These are phyloP conservation scores for Chaetodon auriga DNA, from an alignment of 2,113 vertebrate genomes.

Conservation along the genomic window DNA sequence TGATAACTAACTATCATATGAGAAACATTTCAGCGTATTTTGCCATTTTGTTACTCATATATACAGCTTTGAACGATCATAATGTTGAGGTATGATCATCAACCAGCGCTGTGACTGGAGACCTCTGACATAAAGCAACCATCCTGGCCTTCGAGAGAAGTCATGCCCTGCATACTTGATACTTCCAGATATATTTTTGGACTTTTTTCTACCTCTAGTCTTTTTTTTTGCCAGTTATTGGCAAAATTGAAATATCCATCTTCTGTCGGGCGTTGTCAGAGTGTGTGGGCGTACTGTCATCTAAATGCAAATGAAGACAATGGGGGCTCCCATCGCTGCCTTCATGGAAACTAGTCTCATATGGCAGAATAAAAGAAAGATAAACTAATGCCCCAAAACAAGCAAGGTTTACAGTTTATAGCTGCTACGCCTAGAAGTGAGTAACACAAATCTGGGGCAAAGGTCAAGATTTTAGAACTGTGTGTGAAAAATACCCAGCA, in stretches of 20 bases:
- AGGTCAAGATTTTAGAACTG: background rate
- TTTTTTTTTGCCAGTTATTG: conserved; percentile 1
- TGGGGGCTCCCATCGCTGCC: background rate
- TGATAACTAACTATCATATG: background rate
- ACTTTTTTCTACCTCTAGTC: background rate
- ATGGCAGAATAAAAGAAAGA: background rate
- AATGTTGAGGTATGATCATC: background rate
- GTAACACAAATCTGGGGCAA: background rate
- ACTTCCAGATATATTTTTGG: background rate
- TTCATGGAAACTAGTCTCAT: background rate
- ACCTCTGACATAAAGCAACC: background rate
- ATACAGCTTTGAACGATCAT: conserved; percentile 4
- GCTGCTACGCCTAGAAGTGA: background rate
- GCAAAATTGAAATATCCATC: conserved; percentile 25
- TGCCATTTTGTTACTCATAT: background rate
- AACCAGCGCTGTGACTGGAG: background rate
- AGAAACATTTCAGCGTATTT: background rate
- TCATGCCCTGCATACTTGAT: background rate
- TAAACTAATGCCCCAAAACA: background rate
- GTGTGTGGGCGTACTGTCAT: conserved; percentile 58
- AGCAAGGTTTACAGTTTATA: background rate
- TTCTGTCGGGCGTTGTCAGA: conserved; percentile 25
- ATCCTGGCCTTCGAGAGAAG: background rate
- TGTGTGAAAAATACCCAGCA: conserved; percentile 8
- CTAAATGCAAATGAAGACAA: conserved; percentile 56